Evolutionary conservation across 2,113 vertebrate genomes (phyloP).

Genomic region (Phoxinus phoxinus): DNA sequence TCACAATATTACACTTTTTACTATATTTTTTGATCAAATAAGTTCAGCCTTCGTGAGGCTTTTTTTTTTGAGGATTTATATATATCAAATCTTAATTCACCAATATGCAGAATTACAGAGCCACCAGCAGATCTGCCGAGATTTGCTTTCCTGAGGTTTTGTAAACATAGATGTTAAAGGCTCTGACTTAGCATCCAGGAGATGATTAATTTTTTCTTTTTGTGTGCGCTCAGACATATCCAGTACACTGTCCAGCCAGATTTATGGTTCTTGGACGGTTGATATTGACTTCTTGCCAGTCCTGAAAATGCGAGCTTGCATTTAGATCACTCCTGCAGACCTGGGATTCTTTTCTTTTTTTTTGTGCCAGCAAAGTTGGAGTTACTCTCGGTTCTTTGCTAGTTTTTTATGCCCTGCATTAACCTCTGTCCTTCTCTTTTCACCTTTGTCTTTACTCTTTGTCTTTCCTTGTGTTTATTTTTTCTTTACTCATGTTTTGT

Average conservation of each 20-base stretch:
- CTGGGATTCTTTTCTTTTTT: conserved; percentile 17
- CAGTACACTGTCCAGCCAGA: conserved; percentile 53
- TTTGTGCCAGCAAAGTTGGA: conserved; percentile 31
- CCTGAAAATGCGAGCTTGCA: conserved; percentile 51
- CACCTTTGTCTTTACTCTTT: conserved; percentile 16
- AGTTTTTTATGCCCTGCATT: conserved; percentile 44
- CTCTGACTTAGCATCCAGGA: background rate
- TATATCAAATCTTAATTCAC: background rate
- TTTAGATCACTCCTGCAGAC: conserved; percentile 48
- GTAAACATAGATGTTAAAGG: conserved; percentile 17
- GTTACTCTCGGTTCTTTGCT: conserved; percentile 23
- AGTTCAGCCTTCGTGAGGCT: background rate
- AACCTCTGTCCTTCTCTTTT: conserved; percentile 35
- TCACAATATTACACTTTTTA: no score
- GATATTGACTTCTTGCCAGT: conserved; percentile 61
- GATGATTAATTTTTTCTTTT: conserved; percentile 48
- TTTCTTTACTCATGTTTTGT: background rate
- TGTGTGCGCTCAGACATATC: conserved; percentile 49
- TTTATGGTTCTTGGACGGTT: conserved; percentile 50
- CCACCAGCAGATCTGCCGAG: background rate
- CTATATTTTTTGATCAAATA: no score
- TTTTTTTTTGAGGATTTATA: background rate
- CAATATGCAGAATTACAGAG: background rate
- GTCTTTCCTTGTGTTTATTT: background rate
- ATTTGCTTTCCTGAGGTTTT: background rate